These are phyloP conservation scores for Calliopsis andreniformis DNA, from an alignment of 1,140 invertebrate species.

Conservation along the genomic window DNA sequence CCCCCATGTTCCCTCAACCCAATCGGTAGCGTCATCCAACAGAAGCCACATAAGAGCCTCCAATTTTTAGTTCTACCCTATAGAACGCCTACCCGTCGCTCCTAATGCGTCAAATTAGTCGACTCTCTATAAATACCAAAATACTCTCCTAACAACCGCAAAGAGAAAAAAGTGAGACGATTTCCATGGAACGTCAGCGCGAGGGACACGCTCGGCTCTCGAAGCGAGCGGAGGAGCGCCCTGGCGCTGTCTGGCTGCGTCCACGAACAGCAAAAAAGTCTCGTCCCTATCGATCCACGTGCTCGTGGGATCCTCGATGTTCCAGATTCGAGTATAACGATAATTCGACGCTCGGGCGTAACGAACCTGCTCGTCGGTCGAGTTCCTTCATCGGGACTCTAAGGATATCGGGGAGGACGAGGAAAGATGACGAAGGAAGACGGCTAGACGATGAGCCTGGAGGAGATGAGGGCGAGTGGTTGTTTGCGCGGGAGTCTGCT, in stretches of 20 bases:
- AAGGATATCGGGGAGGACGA: constrained; percentile 8
- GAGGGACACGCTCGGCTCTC: too few species aligned
- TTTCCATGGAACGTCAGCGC: too few species aligned
- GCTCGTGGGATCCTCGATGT: constrained; percentile 10
- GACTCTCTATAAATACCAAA: too few species aligned
- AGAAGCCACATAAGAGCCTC: too few species aligned
- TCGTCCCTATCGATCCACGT: constrained; percentile 37
- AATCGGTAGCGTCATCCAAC: too few species aligned
- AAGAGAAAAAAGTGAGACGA: too few species aligned
- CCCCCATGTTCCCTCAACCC: too few species aligned
- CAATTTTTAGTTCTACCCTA: too few species aligned
- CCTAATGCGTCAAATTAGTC: too few species aligned
- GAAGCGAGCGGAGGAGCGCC: background rate
- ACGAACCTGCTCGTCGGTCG: constrained; percentile 44
- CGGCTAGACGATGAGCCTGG: background rate
- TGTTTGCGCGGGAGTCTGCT: constrained; percentile 43
- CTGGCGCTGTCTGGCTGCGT: too few species aligned
- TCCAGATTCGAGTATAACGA: constrained; percentile 63
- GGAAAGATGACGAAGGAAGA: constrained; percentile 11
- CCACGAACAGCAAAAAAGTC: background rate
- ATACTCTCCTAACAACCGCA: too few species aligned
- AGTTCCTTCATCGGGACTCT: background rate
- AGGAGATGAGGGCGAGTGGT: constrained; percentile 36
- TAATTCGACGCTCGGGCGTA: constrained; percentile 59
- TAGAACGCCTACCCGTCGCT: too few species aligned